phyloP scores from a whole-genome alignment of 2,888 invertebrate genomes.

The Spisula subtruncata region DNA sequence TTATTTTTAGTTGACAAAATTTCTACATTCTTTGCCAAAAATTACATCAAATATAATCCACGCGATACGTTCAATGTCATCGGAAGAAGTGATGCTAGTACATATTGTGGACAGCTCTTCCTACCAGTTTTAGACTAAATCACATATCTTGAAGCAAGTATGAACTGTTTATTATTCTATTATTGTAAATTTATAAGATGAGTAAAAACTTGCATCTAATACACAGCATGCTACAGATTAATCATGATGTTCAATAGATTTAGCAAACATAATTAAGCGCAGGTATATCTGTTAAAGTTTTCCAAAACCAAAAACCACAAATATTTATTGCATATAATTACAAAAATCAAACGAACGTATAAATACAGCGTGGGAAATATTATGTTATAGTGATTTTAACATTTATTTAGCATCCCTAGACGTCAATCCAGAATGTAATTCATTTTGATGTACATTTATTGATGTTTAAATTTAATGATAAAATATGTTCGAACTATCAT shows the following conservation, averaged over 20 bases:
- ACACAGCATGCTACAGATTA: background rate
- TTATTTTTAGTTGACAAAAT: too few relatives aligned
- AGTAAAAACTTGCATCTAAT: too few relatives aligned
- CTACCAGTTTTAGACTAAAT: too few relatives aligned
- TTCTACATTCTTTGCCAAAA: too few relatives aligned
- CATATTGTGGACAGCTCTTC: too few relatives aligned
- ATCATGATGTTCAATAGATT: background rate
- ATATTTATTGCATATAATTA: slow-evolving; percentile 14
- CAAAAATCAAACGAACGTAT: slow-evolving; percentile 9
- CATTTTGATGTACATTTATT: background rate
- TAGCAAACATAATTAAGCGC: background rate
- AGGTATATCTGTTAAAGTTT: slow-evolving; percentile 4
- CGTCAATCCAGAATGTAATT: background rate
- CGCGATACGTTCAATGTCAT: too few relatives aligned
- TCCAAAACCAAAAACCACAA: background rate
- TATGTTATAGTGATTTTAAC: background rate
- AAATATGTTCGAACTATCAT: too few relatives aligned
- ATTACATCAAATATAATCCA: too few relatives aligned
- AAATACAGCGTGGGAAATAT: slow-evolving; percentile 15
- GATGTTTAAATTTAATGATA: background rate
- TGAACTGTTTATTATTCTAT: too few relatives aligned
- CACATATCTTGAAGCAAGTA: too few relatives aligned
- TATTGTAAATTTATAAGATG: too few relatives aligned
- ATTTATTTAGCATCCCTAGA: background rate
- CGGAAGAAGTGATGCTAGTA: too few relatives aligned